Evolutionary conservation across 2,797 vertebrate species (phyloP).

Genomic region (Pantherophis alleghaniensis): DNA sequence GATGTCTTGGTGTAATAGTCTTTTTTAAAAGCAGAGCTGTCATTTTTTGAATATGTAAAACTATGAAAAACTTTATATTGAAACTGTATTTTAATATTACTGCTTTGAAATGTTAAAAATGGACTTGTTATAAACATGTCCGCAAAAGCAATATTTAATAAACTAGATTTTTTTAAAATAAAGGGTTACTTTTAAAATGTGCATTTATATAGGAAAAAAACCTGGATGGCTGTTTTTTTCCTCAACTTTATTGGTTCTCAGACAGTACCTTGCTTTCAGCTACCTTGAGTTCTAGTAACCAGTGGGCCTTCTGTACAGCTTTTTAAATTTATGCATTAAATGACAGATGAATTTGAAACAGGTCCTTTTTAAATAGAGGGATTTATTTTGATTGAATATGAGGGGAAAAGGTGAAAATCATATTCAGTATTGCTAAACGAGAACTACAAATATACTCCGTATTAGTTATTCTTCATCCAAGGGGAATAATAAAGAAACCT

Average conservation of each 20-base stretch:
- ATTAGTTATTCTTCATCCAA: not conserved
- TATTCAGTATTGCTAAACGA: not conserved
- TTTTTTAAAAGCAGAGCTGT: conserved; percentile 83
- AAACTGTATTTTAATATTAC: conserved; percentile 97
- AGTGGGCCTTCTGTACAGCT: not conserved
- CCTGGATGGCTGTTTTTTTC: not conserved
- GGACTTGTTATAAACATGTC: conserved; percentile 83
- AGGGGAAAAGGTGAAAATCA: not conserved
- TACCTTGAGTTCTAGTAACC: too few species aligned
- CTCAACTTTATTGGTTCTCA: not conserved
- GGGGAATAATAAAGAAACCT: not conserved
- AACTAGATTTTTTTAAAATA: conserved; percentile 77
- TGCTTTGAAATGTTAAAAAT: conserved; percentile 83
- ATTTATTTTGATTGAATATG: not conserved
- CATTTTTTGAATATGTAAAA: conserved; percentile 94
- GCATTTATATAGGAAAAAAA: not conserved
- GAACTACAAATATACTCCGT: not conserved
- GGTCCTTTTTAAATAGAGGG: not conserved
- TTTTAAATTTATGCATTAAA: not conserved
- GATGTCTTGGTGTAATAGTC: conserved; percentile 81
- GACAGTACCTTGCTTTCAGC: not conserved
- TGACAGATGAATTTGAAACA: not conserved
- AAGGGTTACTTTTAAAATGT: not conserved
- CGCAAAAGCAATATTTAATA: conserved; percentile 95
- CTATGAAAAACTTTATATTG: conserved; percentile 96